Evolutionary conservation across 2,888 invertebrate genomes (phyloP).

Genomic region (Amaurobius ferox): DNA sequence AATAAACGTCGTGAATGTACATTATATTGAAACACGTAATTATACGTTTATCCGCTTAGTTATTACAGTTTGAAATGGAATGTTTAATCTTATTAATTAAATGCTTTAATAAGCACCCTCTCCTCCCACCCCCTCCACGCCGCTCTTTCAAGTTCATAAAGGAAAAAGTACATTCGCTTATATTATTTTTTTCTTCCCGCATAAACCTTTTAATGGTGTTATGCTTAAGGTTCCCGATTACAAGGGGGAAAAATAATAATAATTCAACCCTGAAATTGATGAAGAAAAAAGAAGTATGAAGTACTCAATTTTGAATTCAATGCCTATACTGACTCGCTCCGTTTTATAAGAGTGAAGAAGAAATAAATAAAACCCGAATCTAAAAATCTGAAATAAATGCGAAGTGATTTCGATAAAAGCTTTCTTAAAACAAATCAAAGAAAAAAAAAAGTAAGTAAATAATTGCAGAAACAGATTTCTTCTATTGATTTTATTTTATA

Average conservation of each 20-base stretch:
- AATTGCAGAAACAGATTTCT: background rate
- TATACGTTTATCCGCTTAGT: too few species aligned
- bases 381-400: background rate
- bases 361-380: background rate
- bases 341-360: background rate
- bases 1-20: too few species aligned
- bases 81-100: too few species aligned
- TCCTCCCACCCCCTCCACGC: too few species aligned
- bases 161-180: too few species aligned
- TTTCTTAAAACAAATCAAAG: background rate
- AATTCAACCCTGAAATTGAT: background rate
- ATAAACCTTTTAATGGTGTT: background rate
- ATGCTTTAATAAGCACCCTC: too few species aligned
- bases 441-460: background rate
- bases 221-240: background rate
- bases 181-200: background rate
- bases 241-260: background rate
- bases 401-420: constrained; percentile 18
- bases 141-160: too few species aligned
- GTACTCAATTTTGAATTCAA: background rate
- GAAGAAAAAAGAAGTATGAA: background rate
- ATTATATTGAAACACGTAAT: too few species aligned
- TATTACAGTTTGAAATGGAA: too few species aligned
- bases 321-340: background rate
- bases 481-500: background rate